These are phyloP conservation scores for Pilophorus perplexus DNA, from an alignment of 2,888 invertebrate genomes.

Conservation along the genomic window DNA sequence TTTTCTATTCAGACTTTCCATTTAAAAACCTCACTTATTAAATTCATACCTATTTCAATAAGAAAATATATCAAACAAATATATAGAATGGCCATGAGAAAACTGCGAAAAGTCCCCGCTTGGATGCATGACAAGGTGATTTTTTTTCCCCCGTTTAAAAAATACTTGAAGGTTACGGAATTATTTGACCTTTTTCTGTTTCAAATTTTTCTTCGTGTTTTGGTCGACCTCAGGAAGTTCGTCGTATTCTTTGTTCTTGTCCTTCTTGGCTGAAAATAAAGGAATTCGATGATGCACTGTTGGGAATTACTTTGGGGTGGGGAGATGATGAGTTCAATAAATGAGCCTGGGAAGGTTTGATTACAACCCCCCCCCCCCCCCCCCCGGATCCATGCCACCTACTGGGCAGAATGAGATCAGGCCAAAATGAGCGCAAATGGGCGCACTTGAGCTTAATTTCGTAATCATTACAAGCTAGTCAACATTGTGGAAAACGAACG, in stretches of 20 bases:
- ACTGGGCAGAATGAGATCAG: too few relatives aligned
- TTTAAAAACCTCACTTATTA: constrained; percentile 15
- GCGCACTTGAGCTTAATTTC: too few relatives aligned
- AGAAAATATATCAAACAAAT: constrained; percentile 32
- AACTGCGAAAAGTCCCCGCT: constrained; percentile 9
- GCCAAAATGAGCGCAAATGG: too few relatives aligned
- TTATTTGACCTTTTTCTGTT: constrained; percentile 61
- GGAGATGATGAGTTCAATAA: too few relatives aligned
- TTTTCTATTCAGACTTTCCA: constrained; percentile 32
- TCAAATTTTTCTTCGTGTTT: constrained; percentile 70
- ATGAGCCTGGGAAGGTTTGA: too few relatives aligned
- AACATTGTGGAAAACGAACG: too few relatives aligned
- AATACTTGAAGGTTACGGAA: constrained; percentile 4
- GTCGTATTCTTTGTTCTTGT: constrained; percentile 60
- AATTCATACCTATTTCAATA: constrained; percentile 11
- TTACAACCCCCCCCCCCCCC: too few relatives aligned
- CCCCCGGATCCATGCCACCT: too few relatives aligned
- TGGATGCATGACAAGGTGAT: constrained; percentile 15
- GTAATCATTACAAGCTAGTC: too few relatives aligned
- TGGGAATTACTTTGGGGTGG: too few relatives aligned
- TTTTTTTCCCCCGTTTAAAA: constrained; percentile 8
- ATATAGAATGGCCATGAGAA: constrained; percentile 21
- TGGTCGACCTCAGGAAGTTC: constrained; percentile 93
- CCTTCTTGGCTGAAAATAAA: constrained; percentile 58
- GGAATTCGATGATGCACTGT: too few relatives aligned